Base-by-base conservation (phyloP, 1,140 invertebrate species). In the Brachystomella parvula region DNA sequence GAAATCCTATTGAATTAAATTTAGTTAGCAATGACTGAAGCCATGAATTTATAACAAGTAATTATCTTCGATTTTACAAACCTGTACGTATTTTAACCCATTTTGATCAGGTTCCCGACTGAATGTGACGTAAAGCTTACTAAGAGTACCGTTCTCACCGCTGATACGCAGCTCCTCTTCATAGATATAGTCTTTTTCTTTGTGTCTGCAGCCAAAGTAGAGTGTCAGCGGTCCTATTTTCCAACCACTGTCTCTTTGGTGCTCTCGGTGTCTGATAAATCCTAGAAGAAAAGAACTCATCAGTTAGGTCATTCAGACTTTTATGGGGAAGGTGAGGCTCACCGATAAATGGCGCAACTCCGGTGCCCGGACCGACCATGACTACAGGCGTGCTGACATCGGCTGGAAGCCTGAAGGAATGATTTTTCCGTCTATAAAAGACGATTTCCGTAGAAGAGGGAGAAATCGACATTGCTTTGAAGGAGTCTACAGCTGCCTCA, bases 301-400 rank as follows among this genome's bases (percentile, higher is more conserved):
- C 49, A 47, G 31, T 24, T 63, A 33, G 19, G 32, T n/a, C 30
- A 33, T 17, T 15, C 6, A 59, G 26, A 59, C n/a, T n/a, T n/a
- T n/a, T n/a, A n/a, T n/a, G n/a, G n/a, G n/a, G n/a, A n/a, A n/a
- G n/a, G n/a, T n/a, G n/a, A 59, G 30, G 57, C 59, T 66, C 72
- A 74, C 75, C 81, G 66, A 83, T 82, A 75, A 90, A 94, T 1
- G 91, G 90, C 9, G 90, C 85, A 28, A 92, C 77, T 17, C 90
- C 92, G 33, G 89, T 92, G 19, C 92, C 92, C 66, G 89, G 84
- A 3, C 86, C 88, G 68, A 94, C 84, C 76, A 94, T 83, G 67
- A 94, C 83, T 35, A 90, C 75, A 44, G 88, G 86, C 73, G 57
- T 78, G 73, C 66, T 76, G 69, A 77, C 73, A 79, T 82, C 81